These are phyloP conservation scores for Cherax quadricarinatus DNA, from an alignment of 1,140 invertebrate species.

Conservation along the genomic window DNA sequence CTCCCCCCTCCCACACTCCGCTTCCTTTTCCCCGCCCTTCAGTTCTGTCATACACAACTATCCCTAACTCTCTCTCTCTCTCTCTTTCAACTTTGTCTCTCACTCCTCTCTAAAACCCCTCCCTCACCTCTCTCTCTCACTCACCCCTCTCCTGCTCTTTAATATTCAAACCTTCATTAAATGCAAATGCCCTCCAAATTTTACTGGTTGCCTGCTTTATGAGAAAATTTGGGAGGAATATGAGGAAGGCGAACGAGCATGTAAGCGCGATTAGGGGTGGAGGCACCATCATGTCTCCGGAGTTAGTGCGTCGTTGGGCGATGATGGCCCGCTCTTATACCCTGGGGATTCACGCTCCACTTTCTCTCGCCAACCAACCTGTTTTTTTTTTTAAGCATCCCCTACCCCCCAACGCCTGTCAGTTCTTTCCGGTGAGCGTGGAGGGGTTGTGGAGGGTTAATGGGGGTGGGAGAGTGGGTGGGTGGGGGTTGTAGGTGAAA, in stretches of 20 bases:
- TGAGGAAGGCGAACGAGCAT: slow-evolving; percentile 56
- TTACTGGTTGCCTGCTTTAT: slow-evolving; percentile 68
- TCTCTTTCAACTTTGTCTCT: background rate
- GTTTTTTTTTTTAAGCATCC: background rate
- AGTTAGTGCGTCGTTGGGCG: slow-evolving; percentile 33
- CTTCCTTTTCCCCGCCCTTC: background rate
- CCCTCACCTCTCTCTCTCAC: slow-evolving; percentile 12
- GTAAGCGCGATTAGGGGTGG: slow-evolving; percentile 53
- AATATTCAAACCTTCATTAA: slow-evolving; percentile 72
- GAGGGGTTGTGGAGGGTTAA: too few species aligned
- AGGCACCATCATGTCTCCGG: slow-evolving; percentile 24
- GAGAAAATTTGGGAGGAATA: slow-evolving; percentile 70
- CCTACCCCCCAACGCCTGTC: too few species aligned
- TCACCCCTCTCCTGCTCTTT: slow-evolving; percentile 25
- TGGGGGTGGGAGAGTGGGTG: background rate
- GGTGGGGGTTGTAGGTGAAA: background rate
- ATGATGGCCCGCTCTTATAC: slow-evolving; percentile 23
- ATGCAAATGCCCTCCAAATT: slow-evolving; percentile 71
- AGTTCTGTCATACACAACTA: background rate
- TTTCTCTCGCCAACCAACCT: background rate
- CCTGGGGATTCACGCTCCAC: background rate
- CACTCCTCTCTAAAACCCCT: background rate
- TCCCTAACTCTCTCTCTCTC: slow-evolving; percentile 6
- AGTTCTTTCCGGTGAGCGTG: too few species aligned
- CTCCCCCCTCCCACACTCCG: background rate